A percentile compares a stretch with the other conserved stretches of the same genome.
Conservation (phyloP, 2,888 invertebrate genomes). For the Cetonia aurata region DNA sequence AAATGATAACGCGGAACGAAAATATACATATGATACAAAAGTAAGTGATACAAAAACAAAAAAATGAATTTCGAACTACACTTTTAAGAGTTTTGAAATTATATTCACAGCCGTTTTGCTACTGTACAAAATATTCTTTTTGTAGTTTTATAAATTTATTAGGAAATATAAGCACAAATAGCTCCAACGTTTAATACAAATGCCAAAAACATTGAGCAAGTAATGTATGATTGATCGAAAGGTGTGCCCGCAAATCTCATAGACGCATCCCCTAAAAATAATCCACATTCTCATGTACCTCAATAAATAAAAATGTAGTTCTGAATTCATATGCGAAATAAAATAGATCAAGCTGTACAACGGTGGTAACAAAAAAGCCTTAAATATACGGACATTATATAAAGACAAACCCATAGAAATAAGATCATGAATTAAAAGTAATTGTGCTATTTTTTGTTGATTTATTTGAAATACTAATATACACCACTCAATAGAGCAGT, state of each 20-base stretch:
- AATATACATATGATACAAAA: slow-evolving; percentile 41
- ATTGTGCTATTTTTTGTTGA: slow-evolving; percentile 66
- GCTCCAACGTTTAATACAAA: too few relatives aligned
- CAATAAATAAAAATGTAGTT: slow-evolving; percentile 24
- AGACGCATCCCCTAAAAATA: background rate
- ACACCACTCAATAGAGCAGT: slow-evolving; percentile 61
- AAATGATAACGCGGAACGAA: slow-evolving; percentile 34
- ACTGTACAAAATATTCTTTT: slow-evolving; percentile 18
- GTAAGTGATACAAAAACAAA: slow-evolving; percentile 33
- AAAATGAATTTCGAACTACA: slow-evolving; percentile 35
- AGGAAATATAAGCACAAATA: too few relatives aligned
- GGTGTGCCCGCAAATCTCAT: background rate
- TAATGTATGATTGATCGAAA: slow-evolving; percentile 1
- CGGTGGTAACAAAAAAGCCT: slow-evolving; percentile 40
- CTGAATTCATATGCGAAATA: slow-evolving; percentile 31
- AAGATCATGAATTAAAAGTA: slow-evolving; percentile 60
- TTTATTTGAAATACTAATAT: slow-evolving; percentile 62
- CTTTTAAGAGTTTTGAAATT: slow-evolving; percentile 4
- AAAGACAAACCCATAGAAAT: slow-evolving; percentile 45
- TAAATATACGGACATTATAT: slow-evolving; percentile 40
- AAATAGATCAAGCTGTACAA: slow-evolving; percentile 39
- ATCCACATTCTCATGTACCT: background rate
- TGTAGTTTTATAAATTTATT: too few relatives aligned
- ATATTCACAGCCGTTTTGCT: slow-evolving; percentile 36
- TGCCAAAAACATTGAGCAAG: slow-evolving; percentile 25